Evolutionary conservation across 2,888 invertebrate genomes (phyloP), one percentile per base, ranked within the genome.

Genomic region (Thera britannica): DNA sequence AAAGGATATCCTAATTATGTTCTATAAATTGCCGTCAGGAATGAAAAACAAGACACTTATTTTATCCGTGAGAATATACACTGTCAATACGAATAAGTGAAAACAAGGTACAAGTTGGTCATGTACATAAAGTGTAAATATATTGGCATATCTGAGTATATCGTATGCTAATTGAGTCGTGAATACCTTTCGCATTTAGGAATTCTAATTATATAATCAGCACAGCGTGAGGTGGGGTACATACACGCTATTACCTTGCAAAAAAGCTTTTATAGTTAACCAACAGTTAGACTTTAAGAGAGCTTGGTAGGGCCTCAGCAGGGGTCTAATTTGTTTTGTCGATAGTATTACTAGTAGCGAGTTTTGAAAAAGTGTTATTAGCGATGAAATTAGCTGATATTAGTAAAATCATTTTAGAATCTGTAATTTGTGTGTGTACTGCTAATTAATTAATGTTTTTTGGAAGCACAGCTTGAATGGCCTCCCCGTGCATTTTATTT

Each of bases 41-140:
- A 55, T 62, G 12, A 44, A 57, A 51, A 56, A 56, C 38, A 12
- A 55, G 62, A 8, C 23, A 9, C 56, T 11, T 23, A 41, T 12
- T 44, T 9, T 73, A 75, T 73, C 75, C 76, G 70, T 77, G 72
- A 69, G 79, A 81, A 82, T 80, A 75, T 71, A 72, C 75, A 72
- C 75, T 72, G 63, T 71, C 70, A 72, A 75, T 70, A 66, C 65
- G 72, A 75, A 77, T 76, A 77, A 80, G 79, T 82, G 81, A 81
- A 83, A 85, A 81, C 77, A 74, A 72, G 72, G 61, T 61, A 73
- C 68, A 67, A 74, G 74, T 74, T 75, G 70, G 72, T 67, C 57
- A 68, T 62, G 63, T 67, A 66, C 68, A 72, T 74, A 68, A 73
- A 74, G 52, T 60, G 63, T 60, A 64, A 64, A 65, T 67, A 58